Conservation (phyloP, 2,113 vertebrate genomes). For the Gobiocypris rarus region DNA sequence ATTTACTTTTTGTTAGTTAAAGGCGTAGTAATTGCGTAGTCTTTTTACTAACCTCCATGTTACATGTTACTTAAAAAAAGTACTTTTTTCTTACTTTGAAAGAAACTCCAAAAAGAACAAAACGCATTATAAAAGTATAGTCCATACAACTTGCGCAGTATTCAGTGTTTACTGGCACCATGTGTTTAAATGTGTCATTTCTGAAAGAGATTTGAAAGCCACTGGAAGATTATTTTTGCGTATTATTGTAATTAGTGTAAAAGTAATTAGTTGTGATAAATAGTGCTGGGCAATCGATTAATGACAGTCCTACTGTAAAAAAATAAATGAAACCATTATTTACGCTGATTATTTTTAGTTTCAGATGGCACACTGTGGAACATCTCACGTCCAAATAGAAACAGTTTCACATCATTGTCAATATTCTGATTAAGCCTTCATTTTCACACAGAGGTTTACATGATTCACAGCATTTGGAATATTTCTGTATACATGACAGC, state of each 20-base stretch:
- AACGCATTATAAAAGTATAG: background rate
- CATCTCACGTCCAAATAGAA: no score
- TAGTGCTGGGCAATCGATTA: no score
- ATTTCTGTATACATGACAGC: background rate
- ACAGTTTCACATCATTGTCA: no score
- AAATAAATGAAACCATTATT: background rate
- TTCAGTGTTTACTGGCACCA: background rate
- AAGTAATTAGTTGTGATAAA: background rate
- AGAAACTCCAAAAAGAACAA: no score
- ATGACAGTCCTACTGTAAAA: no score
- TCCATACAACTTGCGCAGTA: no score
- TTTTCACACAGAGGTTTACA: background rate
- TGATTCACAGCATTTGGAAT: background rate
- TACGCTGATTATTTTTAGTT: background rate
- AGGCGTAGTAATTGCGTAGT: background rate
- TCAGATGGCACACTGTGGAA: no score
- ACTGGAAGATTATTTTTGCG: background rate
- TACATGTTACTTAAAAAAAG: no score
- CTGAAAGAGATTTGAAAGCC: background rate
- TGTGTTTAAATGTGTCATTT: background rate
- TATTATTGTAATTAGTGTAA: background rate
- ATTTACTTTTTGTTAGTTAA: background rate
- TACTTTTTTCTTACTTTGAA: no score
- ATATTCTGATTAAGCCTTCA: no score
- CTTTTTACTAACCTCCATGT: slow-evolving; percentile 62